Evolutionary conservation across 1,140 invertebrate genomes (phyloP), one percentile per base, ranked within the genome.

Genomic region (Pachypeltis micranthus): DNA sequence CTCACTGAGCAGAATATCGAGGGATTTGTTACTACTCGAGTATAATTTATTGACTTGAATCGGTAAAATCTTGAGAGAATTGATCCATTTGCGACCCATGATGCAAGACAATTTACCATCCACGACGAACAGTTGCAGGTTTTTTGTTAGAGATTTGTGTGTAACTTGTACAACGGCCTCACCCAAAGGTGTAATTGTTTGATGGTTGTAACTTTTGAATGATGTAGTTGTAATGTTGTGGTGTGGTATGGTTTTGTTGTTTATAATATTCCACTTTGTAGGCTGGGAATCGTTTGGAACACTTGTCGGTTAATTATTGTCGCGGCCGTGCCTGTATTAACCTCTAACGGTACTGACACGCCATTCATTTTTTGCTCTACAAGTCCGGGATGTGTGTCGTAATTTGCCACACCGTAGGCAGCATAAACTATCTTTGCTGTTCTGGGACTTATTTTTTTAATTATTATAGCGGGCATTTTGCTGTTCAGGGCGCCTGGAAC

Each of bases 291-390:
- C 23, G 47, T 51, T 4, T 51, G 7, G 47, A 51, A 51, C 12
- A 51, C 47, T 7, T 51, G 47, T 21, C 23, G 47, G 23, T 21
- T 51, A 16, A 51, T 51, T 4, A 51, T 51, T 21, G 47, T 51
- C 23, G 21, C 47, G 10, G 47, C 47, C 12, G 47, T 21, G 4
- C 47, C 47, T 51, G 47, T 51, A 21, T 51, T 21, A 21, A 51
- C 47, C 21, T 51, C 47, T 4, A 51, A 21, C 12, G 47, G 47
- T 10, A 51, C 23, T 14, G 47, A 14, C 23, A 16, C 23, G 12
- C 47, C 47, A 21, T 51, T 51, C 21, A 51, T 51, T 51, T 51
- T 51, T 51, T 51, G 47, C 47, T 51, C 10, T 51, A 21, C 47
- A 51, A 4, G 47, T 51, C 12, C 47, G 47, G 23, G 47, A 10